phyloP scores from a whole-genome alignment of 2,113 vertebrate genomes.

The Sardina pilchardus region DNA sequence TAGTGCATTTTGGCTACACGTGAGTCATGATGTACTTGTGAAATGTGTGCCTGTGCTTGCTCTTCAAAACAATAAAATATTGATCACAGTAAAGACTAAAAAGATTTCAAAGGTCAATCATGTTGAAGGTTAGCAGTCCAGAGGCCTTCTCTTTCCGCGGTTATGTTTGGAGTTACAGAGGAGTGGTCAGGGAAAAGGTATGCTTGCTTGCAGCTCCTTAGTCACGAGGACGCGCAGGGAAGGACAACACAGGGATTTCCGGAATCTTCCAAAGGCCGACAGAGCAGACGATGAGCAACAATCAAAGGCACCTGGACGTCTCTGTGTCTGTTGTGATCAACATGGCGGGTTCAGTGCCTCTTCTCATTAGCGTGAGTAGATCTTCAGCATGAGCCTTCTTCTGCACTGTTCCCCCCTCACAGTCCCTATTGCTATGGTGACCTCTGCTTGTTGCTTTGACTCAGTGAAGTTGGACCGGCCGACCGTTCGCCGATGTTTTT shows the following conservation, averaged over 20 bases:
- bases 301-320: neutral
- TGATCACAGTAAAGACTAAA: neutral
- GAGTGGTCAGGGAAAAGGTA: conserved; percentile 3
- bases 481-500: neutral
- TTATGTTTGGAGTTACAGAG: neutral
- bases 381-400: neutral
- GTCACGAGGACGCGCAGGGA: neutral
- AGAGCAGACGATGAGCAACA: neutral
- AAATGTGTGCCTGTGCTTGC: neutral
- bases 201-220: neutral
- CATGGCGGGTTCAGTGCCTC: neutral
- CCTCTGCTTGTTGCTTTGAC: neutral
- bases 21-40: neutral
- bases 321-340: neutral
- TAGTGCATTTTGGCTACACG: neutral
- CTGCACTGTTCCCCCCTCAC: neutral
- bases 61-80: neutral
- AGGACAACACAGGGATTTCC: neutral
- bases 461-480: neutral
- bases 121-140: conserved; percentile 4
- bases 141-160: neutral
- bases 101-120: neutral
- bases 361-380: neutral
- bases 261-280: neutral
- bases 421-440: neutral